Conservation (phyloP, 2,113 vertebrate genomes). For the Apaloderma vittatum region DNA sequence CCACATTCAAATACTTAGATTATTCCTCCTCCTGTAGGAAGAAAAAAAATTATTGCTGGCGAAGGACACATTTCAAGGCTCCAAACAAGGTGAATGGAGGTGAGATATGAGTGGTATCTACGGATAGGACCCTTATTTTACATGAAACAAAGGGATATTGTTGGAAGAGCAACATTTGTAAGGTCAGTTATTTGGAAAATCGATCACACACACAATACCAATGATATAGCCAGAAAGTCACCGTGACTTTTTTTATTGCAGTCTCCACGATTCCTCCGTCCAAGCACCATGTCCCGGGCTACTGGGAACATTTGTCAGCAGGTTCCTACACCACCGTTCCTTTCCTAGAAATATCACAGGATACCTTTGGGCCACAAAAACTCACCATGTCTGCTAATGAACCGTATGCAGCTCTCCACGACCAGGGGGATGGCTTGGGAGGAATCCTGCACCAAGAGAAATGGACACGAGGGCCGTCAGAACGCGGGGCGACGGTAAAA, state of each 20-base stretch:
- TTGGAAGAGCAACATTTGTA: background rate
- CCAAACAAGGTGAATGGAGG: background rate
- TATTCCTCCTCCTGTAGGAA: background rate
- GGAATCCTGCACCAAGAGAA: slow-evolving; percentile 82
- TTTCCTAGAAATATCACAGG: rapidly evolving
- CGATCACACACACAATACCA: rapidly evolving
- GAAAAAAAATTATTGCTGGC: background rate
- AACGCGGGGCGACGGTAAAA: rapidly evolving
- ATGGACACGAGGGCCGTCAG: background rate
- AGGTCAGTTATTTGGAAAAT: background rate
- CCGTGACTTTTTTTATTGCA: rapidly evolving
- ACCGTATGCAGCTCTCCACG: slow-evolving; percentile 97
- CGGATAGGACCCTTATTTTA: background rate
- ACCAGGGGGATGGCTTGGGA: slow-evolving; percentile 94
- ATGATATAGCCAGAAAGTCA: rapidly evolving
- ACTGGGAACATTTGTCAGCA: rapidly evolving
- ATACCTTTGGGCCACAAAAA: background rate
- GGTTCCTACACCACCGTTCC: rapidly evolving
- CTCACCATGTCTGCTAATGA: slow-evolving; percentile 97
- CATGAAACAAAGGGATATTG: background rate
- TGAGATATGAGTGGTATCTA: background rate
- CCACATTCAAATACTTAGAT: background rate
- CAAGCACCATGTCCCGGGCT: rapidly evolving
- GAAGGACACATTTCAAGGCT: background rate
- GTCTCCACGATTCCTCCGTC: background rate